Evolutionary conservation across 2,797 vertebrate species (phyloP).

Genomic region (Falco biarmicus): DNA sequence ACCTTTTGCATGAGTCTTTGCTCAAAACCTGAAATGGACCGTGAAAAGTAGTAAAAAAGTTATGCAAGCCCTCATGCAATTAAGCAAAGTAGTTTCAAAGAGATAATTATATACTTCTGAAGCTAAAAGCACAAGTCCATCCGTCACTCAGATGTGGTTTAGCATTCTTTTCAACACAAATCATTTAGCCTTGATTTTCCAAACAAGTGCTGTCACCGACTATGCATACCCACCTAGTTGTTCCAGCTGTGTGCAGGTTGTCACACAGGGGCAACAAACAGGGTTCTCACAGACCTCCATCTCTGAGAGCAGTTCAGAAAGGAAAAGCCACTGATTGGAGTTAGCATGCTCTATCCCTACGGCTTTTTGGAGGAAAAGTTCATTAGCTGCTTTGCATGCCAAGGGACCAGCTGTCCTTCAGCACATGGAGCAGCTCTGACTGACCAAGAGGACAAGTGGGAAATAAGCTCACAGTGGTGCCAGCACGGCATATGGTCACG

Average conservation of each 20-base stretch:
- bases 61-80: not conserved
- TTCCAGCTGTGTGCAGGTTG: not conserved
- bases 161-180: conserved; percentile 8
- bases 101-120: not conserved
- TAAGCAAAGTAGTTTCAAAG: conserved; percentile 17
- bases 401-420: conserved; percentile 69
- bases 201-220: conserved; percentile 12
- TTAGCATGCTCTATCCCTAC: not conserved
- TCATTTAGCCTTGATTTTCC: not conserved
- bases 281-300: not conserved
- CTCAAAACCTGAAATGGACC: not conserved
- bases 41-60: conserved; percentile 6
- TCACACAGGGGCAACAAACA: not conserved
- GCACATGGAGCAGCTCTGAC: conserved; percentile 48
- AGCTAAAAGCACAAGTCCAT: not conserved
- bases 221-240: not conserved
- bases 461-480: conserved; percentile 53
- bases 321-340: not conserved
- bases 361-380: conserved; percentile 38
- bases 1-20: not conserved
- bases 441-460: conserved; percentile 67
- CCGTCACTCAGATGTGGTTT: not conserved
- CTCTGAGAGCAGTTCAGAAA: not conserved
- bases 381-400: conserved; percentile 60
- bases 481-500: conserved; percentile 44